phyloP scores from a whole-genome alignment of 2,888 invertebrate genomes.

The Chymomyza procnemis region DNA sequence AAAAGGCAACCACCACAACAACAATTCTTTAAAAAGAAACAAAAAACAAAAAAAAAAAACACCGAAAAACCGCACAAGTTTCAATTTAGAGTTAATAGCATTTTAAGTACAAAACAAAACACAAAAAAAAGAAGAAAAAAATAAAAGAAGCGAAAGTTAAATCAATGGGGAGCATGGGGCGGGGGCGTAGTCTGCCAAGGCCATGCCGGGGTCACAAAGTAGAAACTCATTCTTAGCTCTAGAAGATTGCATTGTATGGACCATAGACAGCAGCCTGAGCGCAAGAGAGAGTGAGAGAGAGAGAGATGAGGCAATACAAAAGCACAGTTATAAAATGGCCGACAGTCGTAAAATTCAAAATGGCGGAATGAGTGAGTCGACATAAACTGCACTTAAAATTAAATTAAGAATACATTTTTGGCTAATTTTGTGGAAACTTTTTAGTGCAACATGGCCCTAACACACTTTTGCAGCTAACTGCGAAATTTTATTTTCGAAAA shows the following conservation, averaged over 20 bases:
- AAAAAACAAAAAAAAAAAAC: slow-evolving; percentile 21
- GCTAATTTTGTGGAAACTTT: slow-evolving; percentile 9
- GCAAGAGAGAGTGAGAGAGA: not conserved
- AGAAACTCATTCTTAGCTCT: no score
- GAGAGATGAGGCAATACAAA: not conserved
- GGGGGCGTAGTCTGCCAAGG: not conserved
- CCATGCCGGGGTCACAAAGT: not conserved
- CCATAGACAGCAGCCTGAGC: no score
- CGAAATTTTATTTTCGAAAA: not conserved
- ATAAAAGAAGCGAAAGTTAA: not conserved
- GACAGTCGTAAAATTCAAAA: slow-evolving; percentile 7
- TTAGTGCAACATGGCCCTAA: not conserved
- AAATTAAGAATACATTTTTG: slow-evolving; percentile 16
- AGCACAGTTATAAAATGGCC: not conserved
- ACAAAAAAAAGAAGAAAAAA: no score
- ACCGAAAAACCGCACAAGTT: slow-evolving; percentile 67
- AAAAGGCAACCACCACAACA: not conserved
- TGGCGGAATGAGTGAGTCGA: slow-evolving; percentile 29
- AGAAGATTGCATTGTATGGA: not conserved
- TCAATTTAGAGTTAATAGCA: slow-evolving; percentile 66
- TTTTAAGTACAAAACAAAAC: slow-evolving; percentile 59
- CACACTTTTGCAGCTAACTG: not conserved
- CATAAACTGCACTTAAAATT: slow-evolving; percentile 40
- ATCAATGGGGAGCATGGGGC: not conserved
- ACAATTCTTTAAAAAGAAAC: slow-evolving; percentile 6